A percentile compares a stretch with the other conserved stretches of the same genome.
These are phyloP conservation scores for Cristatella mucedo DNA, from an alignment of 2,888 invertebrate species.

Conservation along the genomic window DNA sequence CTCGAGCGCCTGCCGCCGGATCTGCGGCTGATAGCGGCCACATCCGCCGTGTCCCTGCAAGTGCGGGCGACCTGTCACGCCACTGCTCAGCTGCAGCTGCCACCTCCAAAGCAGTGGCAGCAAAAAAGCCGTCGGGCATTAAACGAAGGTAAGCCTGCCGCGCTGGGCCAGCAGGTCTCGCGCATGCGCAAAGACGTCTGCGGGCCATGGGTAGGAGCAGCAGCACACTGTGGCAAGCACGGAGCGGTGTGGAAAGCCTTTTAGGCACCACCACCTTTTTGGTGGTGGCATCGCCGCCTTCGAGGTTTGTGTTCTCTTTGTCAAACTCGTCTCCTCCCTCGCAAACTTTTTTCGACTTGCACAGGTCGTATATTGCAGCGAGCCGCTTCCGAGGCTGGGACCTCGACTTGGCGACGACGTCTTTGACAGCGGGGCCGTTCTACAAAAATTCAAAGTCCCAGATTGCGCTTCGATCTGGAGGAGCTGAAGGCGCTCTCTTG, in stretches of 20 bases:
- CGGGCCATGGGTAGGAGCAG: background rate
- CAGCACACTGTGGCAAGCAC: no score
- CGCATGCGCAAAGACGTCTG: no score
- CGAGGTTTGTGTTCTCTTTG: constrained; percentile 13
- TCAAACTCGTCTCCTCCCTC: constrained; percentile 98
- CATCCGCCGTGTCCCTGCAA: constrained; percentile 73
- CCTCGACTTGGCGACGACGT: constrained; percentile 84
- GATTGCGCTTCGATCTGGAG: no score
- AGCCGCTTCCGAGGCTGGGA: constrained; percentile 86
- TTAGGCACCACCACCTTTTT: constrained; percentile 47
- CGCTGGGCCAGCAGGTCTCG: no score
- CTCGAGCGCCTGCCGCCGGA: constrained; percentile 73
- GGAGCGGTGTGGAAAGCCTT: no score
- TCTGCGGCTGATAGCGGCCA: constrained; percentile 89
- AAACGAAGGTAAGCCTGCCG: no score
- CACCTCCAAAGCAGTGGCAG: no score
- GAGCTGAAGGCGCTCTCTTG: no score
- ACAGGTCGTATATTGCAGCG: constrained; percentile 87
- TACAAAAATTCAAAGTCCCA: constrained; percentile 40
- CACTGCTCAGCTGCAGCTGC: no score
- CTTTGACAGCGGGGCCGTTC: constrained; percentile 79
- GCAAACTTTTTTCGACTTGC: constrained; percentile 93
- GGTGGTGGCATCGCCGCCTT: constrained; percentile 19
- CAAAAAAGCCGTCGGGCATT: no score
- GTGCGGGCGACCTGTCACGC: no score